A percentile compares a stretch with the other conserved stretches of the same genome.
Evolutionary conservation across 2,113 vertebrate species (phyloP).

Genomic region (Tyto alba): DNA sequence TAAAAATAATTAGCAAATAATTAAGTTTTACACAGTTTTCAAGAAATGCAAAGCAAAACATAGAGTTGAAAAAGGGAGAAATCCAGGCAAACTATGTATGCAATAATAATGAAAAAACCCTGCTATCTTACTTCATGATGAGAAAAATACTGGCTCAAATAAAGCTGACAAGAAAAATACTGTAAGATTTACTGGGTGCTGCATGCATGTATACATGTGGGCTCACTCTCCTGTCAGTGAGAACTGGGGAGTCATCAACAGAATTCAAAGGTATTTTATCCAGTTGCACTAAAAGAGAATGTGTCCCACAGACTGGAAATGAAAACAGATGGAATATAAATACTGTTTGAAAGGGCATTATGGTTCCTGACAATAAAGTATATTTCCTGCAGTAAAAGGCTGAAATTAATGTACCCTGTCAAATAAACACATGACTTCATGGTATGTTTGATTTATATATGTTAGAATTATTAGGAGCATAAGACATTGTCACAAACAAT

Average conservation of each 20-base stretch:
- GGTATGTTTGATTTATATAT: not conserved
- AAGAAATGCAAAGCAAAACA: not conserved
- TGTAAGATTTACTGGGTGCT: not conserved
- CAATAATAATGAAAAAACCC: not conserved
- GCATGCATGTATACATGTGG: not conserved
- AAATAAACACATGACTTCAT: conserved; percentile 18
- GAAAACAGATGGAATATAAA: conserved; percentile 8
- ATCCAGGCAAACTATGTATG: not conserved
- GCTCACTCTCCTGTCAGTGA: not conserved
- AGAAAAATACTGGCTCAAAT: conserved; percentile 10
- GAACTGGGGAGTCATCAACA: not conserved
- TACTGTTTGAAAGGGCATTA: conserved; percentile 29
- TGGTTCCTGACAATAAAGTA: not conserved
- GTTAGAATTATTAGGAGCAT: not conserved
- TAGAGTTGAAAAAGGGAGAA: not conserved
- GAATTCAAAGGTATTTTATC: not conserved
- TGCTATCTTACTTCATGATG: not conserved
- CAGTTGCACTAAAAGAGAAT: not conserved
- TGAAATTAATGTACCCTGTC: conserved; percentile 33
- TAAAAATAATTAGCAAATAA: not conserved
- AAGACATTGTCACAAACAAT: not conserved
- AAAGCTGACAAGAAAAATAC: not conserved
- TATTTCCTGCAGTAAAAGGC: conserved; percentile 38
- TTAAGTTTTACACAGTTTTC: not conserved
- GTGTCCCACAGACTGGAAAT: not conserved